Evolutionary conservation across 23 tunicate genomes (phyloP).

Genomic region (Trididemnum nubilum): DNA sequence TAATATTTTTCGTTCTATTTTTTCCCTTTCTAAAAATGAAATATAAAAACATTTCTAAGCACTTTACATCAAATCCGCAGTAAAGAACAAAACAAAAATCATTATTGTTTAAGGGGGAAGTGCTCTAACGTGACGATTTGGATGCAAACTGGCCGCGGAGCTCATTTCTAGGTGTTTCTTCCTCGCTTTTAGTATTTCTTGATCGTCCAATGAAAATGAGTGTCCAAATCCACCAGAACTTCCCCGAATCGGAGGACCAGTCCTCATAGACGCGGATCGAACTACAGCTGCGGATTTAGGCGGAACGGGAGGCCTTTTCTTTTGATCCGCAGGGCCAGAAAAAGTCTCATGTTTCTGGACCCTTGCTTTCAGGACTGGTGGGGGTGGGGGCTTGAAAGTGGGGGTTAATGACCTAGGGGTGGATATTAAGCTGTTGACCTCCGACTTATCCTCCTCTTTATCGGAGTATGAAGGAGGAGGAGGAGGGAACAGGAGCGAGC

Average conservation of each 20-base stretch:
- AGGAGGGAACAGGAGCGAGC: neutral
- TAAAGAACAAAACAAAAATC: too few relatives aligned
- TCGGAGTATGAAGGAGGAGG: conserved; percentile 1
- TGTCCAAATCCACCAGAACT: neutral
- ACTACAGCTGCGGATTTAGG: conserved; percentile 21
- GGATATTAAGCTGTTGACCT: neutral
- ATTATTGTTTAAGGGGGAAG: neutral
- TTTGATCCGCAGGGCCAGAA: conserved; percentile 7
- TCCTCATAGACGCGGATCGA: conserved; percentile 24
- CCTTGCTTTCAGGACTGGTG: neutral
- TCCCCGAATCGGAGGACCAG: neutral
- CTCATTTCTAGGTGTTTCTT: neutral
- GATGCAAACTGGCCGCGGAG: neutral
- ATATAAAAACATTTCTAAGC: too few relatives aligned
- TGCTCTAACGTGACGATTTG: neutral
- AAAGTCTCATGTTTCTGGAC: conserved; percentile 28
- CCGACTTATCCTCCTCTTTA: neutral
- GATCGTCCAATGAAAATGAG: neutral
- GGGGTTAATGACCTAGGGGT: neutral
- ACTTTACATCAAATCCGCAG: too few relatives aligned
- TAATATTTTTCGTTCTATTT: too few relatives aligned
- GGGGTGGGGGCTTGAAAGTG: conserved; percentile 9
- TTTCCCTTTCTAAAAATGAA: too few relatives aligned
- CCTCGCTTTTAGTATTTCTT: neutral
- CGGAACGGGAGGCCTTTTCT: conserved; percentile 30